These are phyloP conservation scores for Calonectris borealis DNA, from an alignment of 2,113 vertebrate genomes.

Conservation along the genomic window DNA sequence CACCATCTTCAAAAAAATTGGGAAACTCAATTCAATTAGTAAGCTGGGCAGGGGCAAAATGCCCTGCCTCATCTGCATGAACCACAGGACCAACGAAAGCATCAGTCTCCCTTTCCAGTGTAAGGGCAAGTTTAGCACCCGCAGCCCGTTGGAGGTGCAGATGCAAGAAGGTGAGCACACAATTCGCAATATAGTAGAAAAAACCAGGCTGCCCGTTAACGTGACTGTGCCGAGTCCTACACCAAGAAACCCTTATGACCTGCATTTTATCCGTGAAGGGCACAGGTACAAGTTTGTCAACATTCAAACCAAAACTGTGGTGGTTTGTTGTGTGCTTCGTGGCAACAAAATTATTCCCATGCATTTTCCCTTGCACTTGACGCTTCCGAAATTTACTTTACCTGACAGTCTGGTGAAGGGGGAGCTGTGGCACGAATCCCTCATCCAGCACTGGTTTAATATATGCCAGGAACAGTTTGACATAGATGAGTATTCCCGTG, in stretches of 20 bases:
- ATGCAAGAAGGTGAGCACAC: conserved; percentile 98
- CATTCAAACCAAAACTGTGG: conserved; percentile 96
- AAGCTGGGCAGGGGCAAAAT: conserved; percentile 95
- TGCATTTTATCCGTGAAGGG: conserved; percentile 94
- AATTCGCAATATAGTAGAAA: conserved; percentile 96
- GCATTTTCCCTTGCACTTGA: conserved; percentile 91
- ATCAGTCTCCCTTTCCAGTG: conserved; percentile 98
- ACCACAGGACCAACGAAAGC: conserved; percentile 98
- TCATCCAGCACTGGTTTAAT: conserved; percentile 92
- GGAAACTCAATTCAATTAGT: conserved; percentile 94
- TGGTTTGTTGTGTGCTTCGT: conserved; percentile 90
- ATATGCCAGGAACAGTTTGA: conserved; percentile 96
- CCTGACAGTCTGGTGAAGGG: conserved; percentile 90
- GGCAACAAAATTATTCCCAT: conserved; percentile 90
- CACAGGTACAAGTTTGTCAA: conserved; percentile 98
- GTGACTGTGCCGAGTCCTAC: conserved; percentile 91
- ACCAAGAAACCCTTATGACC: conserved; percentile 92
- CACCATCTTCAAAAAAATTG: conserved; percentile 96
- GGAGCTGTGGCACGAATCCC: conserved; percentile 87
- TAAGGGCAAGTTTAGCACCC: conserved; percentile 95
- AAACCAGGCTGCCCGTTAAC: conserved; percentile 93
- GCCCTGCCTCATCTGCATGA: conserved; percentile 99
- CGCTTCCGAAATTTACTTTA: conserved; percentile 87
- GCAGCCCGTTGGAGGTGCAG: conserved; percentile 93
- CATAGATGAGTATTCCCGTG: conserved; percentile 95